phyloP scores from a whole-genome alignment of 2,888 invertebrate species.

The Coenonympha glycerion region DNA sequence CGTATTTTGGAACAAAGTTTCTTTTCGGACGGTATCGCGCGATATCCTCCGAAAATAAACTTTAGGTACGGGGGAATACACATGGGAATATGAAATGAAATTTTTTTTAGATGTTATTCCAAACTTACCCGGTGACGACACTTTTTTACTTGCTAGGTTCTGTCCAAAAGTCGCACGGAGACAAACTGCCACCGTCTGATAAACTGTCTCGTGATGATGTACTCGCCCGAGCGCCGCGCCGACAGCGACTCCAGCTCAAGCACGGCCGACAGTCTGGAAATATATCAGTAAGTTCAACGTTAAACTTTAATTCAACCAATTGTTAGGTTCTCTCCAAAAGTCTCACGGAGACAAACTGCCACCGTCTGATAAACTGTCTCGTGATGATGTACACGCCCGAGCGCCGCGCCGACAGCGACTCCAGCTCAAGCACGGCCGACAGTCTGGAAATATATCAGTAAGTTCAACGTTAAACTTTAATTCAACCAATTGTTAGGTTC shows the following conservation, averaged over 20 bases:
- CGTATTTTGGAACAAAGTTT: no score
- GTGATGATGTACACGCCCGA: conserved; percentile 79
- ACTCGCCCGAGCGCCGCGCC: conserved; percentile 74
- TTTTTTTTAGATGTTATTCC: no score
- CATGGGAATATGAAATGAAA: no score
- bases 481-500: no score
- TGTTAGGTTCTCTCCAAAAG: no score
- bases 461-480: no score
- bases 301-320: no score
- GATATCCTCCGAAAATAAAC: no score
- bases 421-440: conserved; percentile 77
- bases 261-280: conserved; percentile 80
- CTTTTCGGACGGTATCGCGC: no score
- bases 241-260: conserved; percentile 75
- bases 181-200: conserved; percentile 82
- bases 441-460: conserved; percentile 84
- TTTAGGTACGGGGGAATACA: no score
- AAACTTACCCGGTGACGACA: no score
- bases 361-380: conserved; percentile 81
- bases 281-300: conserved; percentile 81
- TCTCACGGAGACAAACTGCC: conserved; percentile 81
- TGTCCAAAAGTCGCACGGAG: conserved; percentile 81
- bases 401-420: conserved; percentile 68
- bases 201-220: conserved; percentile 80
- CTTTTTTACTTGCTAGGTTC: no score